Evolutionary conservation across 2,113 vertebrate genomes (phyloP).

Genomic region (Elaphurus davidianus): DNA sequence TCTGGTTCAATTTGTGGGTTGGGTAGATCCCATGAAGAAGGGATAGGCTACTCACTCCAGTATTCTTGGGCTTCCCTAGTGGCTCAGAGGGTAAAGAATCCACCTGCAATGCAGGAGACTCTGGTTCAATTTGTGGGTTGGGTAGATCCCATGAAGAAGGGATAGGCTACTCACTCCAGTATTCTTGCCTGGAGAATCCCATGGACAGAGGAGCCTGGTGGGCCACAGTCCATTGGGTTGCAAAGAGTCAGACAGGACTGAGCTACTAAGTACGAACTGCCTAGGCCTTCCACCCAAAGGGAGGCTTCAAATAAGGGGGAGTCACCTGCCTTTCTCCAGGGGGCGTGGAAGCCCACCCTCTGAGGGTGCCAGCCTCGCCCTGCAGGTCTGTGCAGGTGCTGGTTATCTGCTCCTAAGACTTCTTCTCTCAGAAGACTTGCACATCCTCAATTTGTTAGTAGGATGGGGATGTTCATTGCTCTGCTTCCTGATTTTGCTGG

Average conservation of each 20-base stretch:
- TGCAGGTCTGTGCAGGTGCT: background rate
- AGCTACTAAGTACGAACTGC: background rate
- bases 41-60: background rate
- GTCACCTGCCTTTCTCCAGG: background rate
- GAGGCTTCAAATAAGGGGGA: background rate
- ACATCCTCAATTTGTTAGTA: background rate
- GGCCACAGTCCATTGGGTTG: background rate
- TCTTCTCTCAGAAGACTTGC: background rate
- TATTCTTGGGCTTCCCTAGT: background rate
- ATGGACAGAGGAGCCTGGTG: background rate
- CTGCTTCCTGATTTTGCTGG: background rate
- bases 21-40: background rate
- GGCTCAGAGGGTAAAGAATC: background rate
- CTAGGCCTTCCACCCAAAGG: background rate
- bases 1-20: background rate
- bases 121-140: background rate
- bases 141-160: background rate
- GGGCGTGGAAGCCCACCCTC: background rate
- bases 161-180: background rate
- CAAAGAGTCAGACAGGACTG: background rate
- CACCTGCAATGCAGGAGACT: background rate
- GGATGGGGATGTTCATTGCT: background rate
- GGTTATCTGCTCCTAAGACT: background rate
- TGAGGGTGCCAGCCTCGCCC: background rate
- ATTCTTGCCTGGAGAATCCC: background rate